Conservation (phyloP, 1,140 invertebrate genomes). For the Atta colombica region DNA sequence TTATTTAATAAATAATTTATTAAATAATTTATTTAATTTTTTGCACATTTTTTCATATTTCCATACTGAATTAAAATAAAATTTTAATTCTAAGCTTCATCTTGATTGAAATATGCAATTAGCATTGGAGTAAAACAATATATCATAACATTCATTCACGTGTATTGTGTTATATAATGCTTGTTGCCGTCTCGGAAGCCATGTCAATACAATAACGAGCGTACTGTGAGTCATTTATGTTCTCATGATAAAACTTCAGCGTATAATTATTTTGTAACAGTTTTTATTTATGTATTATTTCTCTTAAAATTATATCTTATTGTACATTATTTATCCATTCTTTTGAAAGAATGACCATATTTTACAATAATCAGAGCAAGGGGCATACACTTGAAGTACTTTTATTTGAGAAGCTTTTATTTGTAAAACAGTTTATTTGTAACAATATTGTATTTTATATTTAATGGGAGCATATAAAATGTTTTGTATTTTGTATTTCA, state of each 20-base stretch:
- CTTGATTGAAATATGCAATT: background rate
- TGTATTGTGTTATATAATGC: conserved; percentile 1
- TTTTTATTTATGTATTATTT: background rate
- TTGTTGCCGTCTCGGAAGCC: background rate
- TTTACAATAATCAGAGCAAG: no score
- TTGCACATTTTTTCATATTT: background rate
- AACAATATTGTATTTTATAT: no score
- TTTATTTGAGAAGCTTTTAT: no score
- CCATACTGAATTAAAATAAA: no score
- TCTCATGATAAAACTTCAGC: background rate
- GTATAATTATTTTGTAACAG: background rate
- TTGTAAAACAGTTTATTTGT: no score
- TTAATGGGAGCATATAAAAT: no score
- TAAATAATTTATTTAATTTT: background rate
- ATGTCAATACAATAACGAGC: background rate
- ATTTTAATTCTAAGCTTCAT: no score
- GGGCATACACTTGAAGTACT: no score
- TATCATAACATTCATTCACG: background rate
- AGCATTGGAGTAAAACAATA: background rate
- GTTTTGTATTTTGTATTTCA: no score
- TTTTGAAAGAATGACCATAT: background rate
- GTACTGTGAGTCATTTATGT: background rate
- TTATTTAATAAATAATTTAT: background rate
- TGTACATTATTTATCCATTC: background rate
- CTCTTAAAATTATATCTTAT: background rate